These are phyloP conservation scores for Orthosia incerta DNA, from an alignment of 2,888 invertebrate species.

Conservation along the genomic window DNA sequence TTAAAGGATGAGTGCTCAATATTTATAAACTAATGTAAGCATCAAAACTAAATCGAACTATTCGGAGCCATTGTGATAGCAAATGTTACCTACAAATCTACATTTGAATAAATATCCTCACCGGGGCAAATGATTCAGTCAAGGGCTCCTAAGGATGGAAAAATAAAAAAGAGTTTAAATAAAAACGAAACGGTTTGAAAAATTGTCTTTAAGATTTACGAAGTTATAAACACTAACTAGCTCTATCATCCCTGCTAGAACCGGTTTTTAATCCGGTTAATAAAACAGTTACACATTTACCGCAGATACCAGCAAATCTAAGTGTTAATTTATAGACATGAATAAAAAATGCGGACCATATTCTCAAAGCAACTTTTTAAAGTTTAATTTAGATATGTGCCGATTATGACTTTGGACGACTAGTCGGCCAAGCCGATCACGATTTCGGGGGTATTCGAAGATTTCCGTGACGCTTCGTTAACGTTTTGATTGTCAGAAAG, in stretches of 20 bases:
- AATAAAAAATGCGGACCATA: not conserved
- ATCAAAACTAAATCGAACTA: constrained; percentile 27
- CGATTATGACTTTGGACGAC: too few species aligned
- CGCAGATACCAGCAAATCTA: not conserved
- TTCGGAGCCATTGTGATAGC: not conserved
- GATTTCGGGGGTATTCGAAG: too few species aligned
- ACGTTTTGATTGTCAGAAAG: too few species aligned
- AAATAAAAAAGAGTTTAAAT: constrained; percentile 10
- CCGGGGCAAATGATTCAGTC: not conserved
- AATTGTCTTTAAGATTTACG: too few species aligned
- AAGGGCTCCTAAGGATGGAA: not conserved
- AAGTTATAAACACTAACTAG: not conserved
- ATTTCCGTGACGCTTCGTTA: too few species aligned
- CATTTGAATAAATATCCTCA: constrained; percentile 26
- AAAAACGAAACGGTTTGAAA: not conserved
- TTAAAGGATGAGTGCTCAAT: not conserved
- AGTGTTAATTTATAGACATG: too few species aligned
- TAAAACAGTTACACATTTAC: not conserved
- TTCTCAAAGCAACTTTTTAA: not conserved
- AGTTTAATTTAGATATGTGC: too few species aligned
- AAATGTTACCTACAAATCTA: constrained; percentile 18
- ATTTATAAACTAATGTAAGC: constrained; percentile 8
- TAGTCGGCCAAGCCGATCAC: too few species aligned
- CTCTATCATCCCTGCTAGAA: not conserved
- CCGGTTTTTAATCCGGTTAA: not conserved